Evolutionary conservation across 2,797 vertebrate genomes (phyloP).

Genomic region (Sandelia bainsii): DNA sequence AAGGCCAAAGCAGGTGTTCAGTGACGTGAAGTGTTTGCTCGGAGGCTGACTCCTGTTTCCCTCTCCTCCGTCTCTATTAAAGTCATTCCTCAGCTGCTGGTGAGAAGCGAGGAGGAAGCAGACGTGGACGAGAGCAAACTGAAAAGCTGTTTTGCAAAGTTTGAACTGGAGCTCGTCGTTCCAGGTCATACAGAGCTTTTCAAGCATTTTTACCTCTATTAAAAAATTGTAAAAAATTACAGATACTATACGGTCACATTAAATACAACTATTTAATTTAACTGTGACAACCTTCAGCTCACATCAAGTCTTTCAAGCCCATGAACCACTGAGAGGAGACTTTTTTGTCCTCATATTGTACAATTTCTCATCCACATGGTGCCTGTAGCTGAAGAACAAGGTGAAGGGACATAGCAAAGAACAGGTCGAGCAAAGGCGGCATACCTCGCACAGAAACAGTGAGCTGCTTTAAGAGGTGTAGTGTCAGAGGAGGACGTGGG

Average conservation of each 20-base stretch:
- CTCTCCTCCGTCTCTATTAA: slow-evolving; percentile 57
- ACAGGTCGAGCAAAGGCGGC: slow-evolving; percentile 22
- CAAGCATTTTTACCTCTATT: not conserved
- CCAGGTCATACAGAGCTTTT: not conserved
- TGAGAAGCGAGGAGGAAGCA: slow-evolving; percentile 55
- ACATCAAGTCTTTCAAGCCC: slow-evolving; percentile 13
- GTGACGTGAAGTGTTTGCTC: slow-evolving; percentile 76
- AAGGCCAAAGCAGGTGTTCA: slow-evolving; percentile 78
- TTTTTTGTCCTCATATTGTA: slow-evolving; percentile 13
- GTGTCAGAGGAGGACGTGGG: slow-evolving; percentile 50
- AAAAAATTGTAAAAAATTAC: not conserved
- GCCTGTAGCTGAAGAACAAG: slow-evolving; percentile 25
- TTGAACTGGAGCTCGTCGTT: slow-evolving; percentile 28
- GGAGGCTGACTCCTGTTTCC: slow-evolving; percentile 63
- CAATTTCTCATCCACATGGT: slow-evolving; percentile 18
- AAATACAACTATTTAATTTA: slow-evolving; percentile 2
- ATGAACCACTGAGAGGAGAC: not conserved
- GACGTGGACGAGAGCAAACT: slow-evolving; percentile 41
- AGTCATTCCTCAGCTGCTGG: slow-evolving; percentile 60
- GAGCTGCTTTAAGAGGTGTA: slow-evolving; percentile 44
- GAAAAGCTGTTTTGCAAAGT: slow-evolving; percentile 36
- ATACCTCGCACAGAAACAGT: slow-evolving; percentile 33
- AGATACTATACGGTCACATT: not conserved
- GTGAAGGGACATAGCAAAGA: slow-evolving; percentile 37
- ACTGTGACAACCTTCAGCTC: slow-evolving; percentile 19